Conservation (phyloP, 2,113 vertebrate species). For the Cyrtonyx montezumae region DNA sequence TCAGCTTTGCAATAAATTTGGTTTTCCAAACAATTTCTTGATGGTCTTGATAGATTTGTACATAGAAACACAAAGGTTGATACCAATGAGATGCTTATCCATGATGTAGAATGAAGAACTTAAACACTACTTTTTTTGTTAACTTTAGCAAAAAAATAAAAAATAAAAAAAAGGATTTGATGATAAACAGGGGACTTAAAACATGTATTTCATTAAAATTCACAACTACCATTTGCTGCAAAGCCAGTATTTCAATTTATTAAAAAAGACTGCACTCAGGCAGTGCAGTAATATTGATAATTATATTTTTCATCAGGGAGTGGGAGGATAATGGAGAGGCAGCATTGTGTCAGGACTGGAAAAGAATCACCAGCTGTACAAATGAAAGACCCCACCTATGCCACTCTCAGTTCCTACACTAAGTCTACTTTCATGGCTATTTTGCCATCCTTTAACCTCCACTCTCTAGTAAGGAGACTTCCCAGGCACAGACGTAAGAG, state of each 20-base stretch:
- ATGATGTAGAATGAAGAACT: slow-evolving; percentile 27
- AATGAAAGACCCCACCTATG: not conserved
- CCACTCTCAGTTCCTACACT: not conserved
- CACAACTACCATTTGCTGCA: slow-evolving; percentile 16
- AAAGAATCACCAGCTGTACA: not conserved
- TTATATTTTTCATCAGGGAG: not conserved
- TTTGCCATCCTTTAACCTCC: not conserved
- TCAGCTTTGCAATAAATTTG: slow-evolving; percentile 77
- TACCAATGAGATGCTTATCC: slow-evolving; percentile 21
- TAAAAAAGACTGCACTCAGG: slow-evolving; percentile 15
- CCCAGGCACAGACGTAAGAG: not conserved
- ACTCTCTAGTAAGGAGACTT: not conserved
- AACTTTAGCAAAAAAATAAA: not conserved
- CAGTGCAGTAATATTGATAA: slow-evolving; percentile 53
- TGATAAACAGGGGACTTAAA: not conserved
- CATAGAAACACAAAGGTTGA: slow-evolving; percentile 32
- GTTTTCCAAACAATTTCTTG: slow-evolving; percentile 67
- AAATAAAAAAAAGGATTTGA: not conserved
- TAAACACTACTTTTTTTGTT: not conserved
- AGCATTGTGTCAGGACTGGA: not conserved
- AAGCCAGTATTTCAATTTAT: slow-evolving; percentile 14
- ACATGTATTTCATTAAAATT: not conserved
- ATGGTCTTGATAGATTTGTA: slow-evolving; percentile 69
- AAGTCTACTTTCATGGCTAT: not conserved
- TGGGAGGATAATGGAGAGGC: not conserved